These are phyloP conservation scores for Arvicanthis niloticus DNA, from an alignment of 2,113 vertebrate genomes.

Conservation along the genomic window DNA sequence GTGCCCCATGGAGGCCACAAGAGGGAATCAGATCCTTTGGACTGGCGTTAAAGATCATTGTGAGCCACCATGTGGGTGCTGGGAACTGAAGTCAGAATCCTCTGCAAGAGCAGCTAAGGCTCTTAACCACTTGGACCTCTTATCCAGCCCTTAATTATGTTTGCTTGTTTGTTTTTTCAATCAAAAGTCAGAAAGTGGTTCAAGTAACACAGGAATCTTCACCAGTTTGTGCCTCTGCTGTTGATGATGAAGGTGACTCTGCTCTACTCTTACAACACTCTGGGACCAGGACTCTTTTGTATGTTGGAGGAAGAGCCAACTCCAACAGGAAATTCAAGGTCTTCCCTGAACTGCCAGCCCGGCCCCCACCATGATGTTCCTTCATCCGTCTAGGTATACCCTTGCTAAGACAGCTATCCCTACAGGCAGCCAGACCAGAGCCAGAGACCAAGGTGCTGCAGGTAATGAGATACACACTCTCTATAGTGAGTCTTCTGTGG, in stretches of 20 bases:
- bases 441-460: no score
- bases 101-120: neutral
- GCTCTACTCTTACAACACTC: neutral
- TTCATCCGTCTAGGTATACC: neutral
- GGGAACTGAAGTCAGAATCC: neutral
- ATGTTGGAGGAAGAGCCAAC: neutral
- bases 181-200: constrained; percentile 13
- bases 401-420: neutral
- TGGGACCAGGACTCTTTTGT: neutral
- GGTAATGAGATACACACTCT: neutral
- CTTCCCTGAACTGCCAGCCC: neutral
- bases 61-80: neutral
- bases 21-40: neutral
- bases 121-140: no score
- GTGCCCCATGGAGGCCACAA: neutral
- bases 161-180: neutral
- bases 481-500: neutral
- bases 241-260: neutral
- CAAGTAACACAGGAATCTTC: neutral
- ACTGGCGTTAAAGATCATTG: neutral
- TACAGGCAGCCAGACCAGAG: neutral
- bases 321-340: neutral
- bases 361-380: neutral
- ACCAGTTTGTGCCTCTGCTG: neutral
- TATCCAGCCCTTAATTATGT: neutral